These are phyloP conservation scores for Brevimyrus niger DNA, from an alignment of 2,113 vertebrate species.

Conservation along the genomic window DNA sequence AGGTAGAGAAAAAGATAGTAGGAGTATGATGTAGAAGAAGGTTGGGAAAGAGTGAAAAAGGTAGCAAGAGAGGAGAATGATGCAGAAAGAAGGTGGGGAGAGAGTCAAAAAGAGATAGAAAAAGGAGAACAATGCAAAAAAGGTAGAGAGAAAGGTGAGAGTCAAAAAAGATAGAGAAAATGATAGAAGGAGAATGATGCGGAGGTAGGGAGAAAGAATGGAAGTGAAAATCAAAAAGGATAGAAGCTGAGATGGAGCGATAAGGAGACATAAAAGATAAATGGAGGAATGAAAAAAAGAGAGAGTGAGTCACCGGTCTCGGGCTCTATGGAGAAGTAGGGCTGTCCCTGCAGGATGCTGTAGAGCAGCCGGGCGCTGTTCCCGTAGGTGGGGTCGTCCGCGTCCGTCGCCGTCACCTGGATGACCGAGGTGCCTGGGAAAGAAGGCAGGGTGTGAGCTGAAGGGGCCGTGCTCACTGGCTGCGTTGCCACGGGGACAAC, in stretches of 20 bases:
- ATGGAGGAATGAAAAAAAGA: not conserved
- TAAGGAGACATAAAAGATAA: not conserved
- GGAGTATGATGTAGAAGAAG: not conserved
- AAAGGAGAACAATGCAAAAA: not conserved
- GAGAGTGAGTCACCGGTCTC: conserved; percentile 72
- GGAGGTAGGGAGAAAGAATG: not conserved
- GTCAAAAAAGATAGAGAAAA: not conserved
- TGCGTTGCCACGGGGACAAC: not conserved
- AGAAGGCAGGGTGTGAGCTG: not conserved
- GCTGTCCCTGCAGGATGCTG: conserved; percentile 92
- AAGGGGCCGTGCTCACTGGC: not conserved
- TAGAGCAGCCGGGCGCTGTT: conserved; percentile 90
- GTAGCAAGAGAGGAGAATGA: not conserved
- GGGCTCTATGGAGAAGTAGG: conserved; percentile 90
- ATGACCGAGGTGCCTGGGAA: conserved; percentile 80
- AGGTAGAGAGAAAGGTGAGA: not conserved
- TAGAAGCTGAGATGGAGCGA: not conserved
- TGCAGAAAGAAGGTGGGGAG: not conserved
- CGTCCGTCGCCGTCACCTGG: conserved; percentile 84
- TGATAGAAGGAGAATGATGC: not conserved
- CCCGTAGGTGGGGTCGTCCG: conserved; percentile 84
- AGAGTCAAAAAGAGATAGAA: not conserved
- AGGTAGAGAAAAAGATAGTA: not conserved
- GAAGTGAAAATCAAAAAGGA: not conserved
- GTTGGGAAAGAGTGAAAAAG: not conserved